Conservation (phyloP, 2,113 vertebrate species). For the Nymphicus hollandicus region DNA sequence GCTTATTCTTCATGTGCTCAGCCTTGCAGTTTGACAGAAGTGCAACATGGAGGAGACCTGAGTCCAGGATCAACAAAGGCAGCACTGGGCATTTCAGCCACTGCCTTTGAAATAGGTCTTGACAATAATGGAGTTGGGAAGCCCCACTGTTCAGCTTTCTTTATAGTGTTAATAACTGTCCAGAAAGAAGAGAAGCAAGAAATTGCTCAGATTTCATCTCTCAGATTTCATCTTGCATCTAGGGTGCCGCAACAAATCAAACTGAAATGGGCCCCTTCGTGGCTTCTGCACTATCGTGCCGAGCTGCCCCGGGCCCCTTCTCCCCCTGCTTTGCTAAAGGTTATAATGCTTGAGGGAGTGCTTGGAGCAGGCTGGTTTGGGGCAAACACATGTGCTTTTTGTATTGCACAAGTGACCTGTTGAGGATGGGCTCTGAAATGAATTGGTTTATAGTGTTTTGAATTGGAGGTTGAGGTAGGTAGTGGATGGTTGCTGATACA, state of each 20-base stretch:
- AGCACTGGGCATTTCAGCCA: slow-evolving; percentile 55
- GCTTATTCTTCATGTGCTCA: slow-evolving; percentile 18
- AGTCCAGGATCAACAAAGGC: slow-evolving; percentile 64
- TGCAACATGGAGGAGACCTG: slow-evolving; percentile 43
- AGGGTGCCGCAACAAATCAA: slow-evolving; percentile 55
- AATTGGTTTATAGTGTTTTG: not conserved
- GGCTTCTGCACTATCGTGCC: not conserved
- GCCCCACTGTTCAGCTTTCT: slow-evolving; percentile 66
- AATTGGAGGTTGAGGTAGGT: not conserved
- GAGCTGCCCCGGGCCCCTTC: slow-evolving; percentile 30
- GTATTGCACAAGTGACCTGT: not conserved
- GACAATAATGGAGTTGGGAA: slow-evolving; percentile 57
- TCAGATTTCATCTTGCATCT: slow-evolving; percentile 62
- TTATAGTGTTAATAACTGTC: slow-evolving; percentile 74
- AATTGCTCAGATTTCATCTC: slow-evolving; percentile 69
- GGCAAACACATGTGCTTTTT: not conserved
- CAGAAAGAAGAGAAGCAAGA: slow-evolving; percentile 67
- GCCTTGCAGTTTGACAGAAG: not conserved
- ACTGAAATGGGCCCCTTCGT: slow-evolving; percentile 55
- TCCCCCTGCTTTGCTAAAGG: not conserved
- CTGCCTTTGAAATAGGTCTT: slow-evolving; percentile 56
- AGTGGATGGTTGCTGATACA: fast-evolving
- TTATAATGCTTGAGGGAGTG: not conserved
- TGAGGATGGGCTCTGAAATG: not conserved
- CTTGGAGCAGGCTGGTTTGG: not conserved